phyloP scores from a whole-genome alignment of 2,888 invertebrate genomes.

The Euspilapteryx auroguttella region DNA sequence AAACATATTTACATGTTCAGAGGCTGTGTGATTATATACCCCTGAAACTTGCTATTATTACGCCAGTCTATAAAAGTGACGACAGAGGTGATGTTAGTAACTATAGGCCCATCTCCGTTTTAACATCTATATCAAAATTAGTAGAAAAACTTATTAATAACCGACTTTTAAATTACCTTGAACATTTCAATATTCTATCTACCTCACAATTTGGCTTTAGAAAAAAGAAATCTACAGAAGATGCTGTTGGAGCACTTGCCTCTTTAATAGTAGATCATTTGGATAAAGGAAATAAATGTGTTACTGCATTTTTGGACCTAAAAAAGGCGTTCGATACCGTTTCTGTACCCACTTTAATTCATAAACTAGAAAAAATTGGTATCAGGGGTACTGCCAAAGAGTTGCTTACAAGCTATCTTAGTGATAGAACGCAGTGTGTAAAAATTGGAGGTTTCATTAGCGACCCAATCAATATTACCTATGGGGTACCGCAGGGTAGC shows the following conservation, averaged over 20 bases:
- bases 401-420: neutral
- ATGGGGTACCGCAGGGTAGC: constrained; percentile 1
- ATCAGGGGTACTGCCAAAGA: neutral
- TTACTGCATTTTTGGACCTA: neutral
- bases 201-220: neutral
- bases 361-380: neutral
- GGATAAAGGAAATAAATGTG: neutral
- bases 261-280: neutral
- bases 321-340: constrained; percentile 1
- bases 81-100: neutral
- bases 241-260: neutral
- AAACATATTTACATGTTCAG: no score
- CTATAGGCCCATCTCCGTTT: neutral
- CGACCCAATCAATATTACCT: neutral
- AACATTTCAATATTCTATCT: neutral
- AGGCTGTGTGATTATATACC: no score
- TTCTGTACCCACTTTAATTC: neutral
- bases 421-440: neutral
- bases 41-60: neutral
- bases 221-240: neutral
- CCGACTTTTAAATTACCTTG: neutral
- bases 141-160: neutral
- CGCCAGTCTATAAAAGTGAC: neutral
- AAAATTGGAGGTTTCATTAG: neutral
- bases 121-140: neutral